These are phyloP conservation scores for Ptychoptera albimana DNA, from an alignment of 2,888 invertebrate genomes.

Conservation along the genomic window DNA sequence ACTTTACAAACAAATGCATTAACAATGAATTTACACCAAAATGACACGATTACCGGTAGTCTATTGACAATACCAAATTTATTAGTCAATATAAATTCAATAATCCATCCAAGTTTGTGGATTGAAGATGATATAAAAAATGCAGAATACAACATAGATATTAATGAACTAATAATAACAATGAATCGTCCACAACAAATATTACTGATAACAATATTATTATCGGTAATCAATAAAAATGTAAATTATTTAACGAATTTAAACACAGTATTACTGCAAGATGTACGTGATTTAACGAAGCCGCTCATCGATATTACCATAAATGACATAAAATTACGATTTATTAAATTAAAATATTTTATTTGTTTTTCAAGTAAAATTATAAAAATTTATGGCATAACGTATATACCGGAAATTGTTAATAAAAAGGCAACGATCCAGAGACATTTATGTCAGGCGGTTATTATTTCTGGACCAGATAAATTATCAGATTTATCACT, in stretches of 20 bases:
- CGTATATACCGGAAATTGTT: neutral
- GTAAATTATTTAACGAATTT: no score
- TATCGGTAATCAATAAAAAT: no score
- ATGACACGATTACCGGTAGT: slow-evolving; percentile 5
- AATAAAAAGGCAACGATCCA: neutral
- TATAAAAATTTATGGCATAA: neutral
- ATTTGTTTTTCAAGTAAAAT: no score
- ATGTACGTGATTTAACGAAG: no score
- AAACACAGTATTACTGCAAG: no score
- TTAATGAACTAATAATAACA: neutral
- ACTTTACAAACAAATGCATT: neutral
- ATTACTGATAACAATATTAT: no score
- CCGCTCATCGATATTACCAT: no score
- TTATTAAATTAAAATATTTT: no score
- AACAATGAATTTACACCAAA: neutral
- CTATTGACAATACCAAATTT: slow-evolving; percentile 20
- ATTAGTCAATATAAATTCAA: slow-evolving; percentile 14
- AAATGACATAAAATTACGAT: no score
- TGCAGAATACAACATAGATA: neutral
- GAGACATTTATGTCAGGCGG: neutral
- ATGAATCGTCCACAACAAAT: neutral
- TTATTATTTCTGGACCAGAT: neutral
- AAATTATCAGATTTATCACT: neutral
- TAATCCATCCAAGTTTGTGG: slow-evolving; percentile 22
- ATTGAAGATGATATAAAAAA: slow-evolving; percentile 15